Evolutionary conservation across 1,140 invertebrate species (phyloP).

Genomic region (Drosophila prosaltans): DNA sequence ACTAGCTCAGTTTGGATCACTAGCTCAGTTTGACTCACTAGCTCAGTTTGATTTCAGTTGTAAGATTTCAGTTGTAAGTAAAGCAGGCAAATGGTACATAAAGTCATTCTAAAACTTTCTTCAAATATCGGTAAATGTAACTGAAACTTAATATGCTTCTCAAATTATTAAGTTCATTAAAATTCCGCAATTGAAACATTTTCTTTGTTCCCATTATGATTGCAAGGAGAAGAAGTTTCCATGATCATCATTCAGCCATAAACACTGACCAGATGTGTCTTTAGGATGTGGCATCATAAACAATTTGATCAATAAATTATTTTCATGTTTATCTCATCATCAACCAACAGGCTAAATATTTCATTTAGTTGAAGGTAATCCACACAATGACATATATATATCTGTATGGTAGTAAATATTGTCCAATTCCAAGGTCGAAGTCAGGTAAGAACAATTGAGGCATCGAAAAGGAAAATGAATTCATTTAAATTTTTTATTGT

Average conservation of each 20-base stretch:
- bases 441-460: not conserved
- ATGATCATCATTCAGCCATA: not conserved
- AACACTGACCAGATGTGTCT: not conserved
- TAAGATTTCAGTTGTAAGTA: no score
- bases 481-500: slow-evolving; percentile 60
- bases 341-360: not conserved
- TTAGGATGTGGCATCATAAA: not conserved
- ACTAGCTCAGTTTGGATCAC: no score
- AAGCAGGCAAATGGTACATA: no score
- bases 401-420: slow-evolving; percentile 1
- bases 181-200: no score
- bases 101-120: no score
- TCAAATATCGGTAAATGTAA: no score
- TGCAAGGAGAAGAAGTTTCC: not conserved
- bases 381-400: not conserved
- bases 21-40: no score
- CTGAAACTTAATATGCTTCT: no score
- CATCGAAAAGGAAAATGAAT: slow-evolving; percentile 38
- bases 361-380: no score
- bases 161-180: no score
- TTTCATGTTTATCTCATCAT: not conserved
- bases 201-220: no score
- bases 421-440: slow-evolving; percentile 1
- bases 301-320: not conserved
- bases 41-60: no score